Evolutionary conservation across 1,140 invertebrate species (phyloP).

Genomic region (Phenacoccus solenopsis): DNA sequence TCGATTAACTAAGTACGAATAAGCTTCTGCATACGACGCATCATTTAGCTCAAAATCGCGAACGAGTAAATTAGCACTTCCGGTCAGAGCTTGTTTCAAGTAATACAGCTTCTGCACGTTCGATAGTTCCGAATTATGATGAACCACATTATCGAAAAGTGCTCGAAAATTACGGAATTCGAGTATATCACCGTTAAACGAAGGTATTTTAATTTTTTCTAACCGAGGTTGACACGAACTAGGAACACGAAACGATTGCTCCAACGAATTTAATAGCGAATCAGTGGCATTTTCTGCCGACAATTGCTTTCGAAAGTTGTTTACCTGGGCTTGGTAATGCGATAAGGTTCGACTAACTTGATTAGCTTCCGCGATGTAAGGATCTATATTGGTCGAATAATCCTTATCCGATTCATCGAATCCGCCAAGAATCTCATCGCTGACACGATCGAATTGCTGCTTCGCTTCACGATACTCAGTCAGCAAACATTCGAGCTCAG

Average conservation of each 20-base stretch:
- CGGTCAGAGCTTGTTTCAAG: background rate
- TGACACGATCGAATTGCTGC: too few relatives aligned
- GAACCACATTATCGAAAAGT: background rate
- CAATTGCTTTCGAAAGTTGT: too few relatives aligned
- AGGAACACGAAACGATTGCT: background rate
- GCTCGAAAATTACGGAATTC: background rate
- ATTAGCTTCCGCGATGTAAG: too few relatives aligned
- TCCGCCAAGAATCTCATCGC: too few relatives aligned
- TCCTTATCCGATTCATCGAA: too few relatives aligned
- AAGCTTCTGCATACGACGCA: background rate
- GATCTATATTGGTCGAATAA: too few relatives aligned
- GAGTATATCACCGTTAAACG: background rate
- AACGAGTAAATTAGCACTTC: background rate
- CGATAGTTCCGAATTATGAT: background rate
- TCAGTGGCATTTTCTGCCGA: too few relatives aligned
- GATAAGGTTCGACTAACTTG: too few relatives aligned
- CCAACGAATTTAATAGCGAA: background rate
- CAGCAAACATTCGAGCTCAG: too few relatives aligned
- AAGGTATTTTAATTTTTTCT: background rate
- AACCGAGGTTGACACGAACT: background rate
- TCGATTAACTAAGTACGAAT: background rate
- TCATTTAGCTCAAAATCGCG: background rate
- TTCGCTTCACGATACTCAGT: too few relatives aligned
- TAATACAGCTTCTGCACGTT: background rate
- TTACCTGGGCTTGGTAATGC: too few relatives aligned